Base-by-base conservation (phyloP, 2,797 vertebrate species). In the Apogon talboti region DNA sequence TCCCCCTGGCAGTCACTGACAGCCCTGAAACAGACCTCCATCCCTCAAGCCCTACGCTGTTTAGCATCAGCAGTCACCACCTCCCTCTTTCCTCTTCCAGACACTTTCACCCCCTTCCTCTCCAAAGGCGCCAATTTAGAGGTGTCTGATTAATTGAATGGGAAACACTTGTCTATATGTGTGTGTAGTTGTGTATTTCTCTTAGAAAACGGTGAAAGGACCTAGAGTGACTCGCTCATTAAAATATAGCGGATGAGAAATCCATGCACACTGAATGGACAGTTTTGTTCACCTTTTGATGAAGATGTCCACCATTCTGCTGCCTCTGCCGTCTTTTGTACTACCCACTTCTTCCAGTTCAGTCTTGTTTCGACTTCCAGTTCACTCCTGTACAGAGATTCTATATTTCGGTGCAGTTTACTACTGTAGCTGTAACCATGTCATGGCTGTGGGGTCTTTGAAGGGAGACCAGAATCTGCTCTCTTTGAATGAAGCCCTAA, bases 211-310 rank as follows among this genome's bases (percentile, higher is more conserved):
- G 14, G 50, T 79, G 66, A 84, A 85, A 86, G 86, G 76, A 82
- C 83, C 82, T 87, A 57, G 76, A 87, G 75, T 84, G 76, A 68
- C 84, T 82, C 76, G 81, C 84, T 89, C 86, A 91, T 91, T 90
- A 92, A 85, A 88, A 78, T 60, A 21, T 69, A 73, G 70, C 44
- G 62, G 63, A 71, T 62, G 61, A 70, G 71, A 79, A 87, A 79
- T 77, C 66, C 59, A 81, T 79, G 62, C 81, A 71, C 74, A 62
- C 70, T 66, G 82, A 48, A 67, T 71, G 59, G 81, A 72, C 63
- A 81, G 76, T 74, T 84, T 79, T 84, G 65, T 81, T 72, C 30
- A 43, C 56, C 67, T 83, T 85, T 84, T 84, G 84, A 90, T 89
- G 67, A 87, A 91, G 77, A 64, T 54, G 52, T 56, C 66, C 52